Conservation (phyloP, 2,797 vertebrate genomes). For the Craterocephalus amniculus region DNA sequence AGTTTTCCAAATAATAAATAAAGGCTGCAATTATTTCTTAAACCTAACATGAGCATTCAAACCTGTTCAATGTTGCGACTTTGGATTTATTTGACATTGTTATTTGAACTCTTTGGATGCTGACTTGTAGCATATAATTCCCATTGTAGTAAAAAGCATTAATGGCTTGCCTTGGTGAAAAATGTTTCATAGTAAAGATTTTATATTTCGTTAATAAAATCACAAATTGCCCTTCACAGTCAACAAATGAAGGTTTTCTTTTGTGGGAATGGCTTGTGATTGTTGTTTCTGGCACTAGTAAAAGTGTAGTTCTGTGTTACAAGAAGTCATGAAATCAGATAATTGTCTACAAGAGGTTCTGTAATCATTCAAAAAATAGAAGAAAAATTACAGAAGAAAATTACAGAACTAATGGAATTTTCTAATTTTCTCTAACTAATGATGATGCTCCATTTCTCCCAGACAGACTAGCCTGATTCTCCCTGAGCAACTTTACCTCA, state of each 20-base stretch:
- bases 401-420: slow-evolving; percentile 32
- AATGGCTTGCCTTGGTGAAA: background rate
- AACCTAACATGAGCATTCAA: background rate
- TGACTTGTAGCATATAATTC: background rate
- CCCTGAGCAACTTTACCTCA: slow-evolving; percentile 36
- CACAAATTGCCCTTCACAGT: slow-evolving; percentile 16
- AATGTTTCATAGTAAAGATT: background rate
- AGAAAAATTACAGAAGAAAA: slow-evolving; percentile 5
- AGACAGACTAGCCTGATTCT: slow-evolving; percentile 14
- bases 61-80: background rate
- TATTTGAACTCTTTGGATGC: background rate
- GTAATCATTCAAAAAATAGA: slow-evolving; percentile 28
- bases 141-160: background rate
- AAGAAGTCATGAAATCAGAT: slow-evolving; percentile 49
- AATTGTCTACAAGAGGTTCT: slow-evolving; percentile 20
- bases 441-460: slow-evolving; percentile 31
- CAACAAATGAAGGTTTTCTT: slow-evolving; percentile 11
- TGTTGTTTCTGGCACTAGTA: slow-evolving; percentile 14
- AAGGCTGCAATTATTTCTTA: background rate
- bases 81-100: background rate
- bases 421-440: slow-evolving; percentile 28
- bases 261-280: slow-evolving; percentile 25
- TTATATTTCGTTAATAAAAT: slow-evolving; percentile 15
- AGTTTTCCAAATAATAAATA: background rate
- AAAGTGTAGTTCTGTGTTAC: slow-evolving; percentile 17